Evolutionary conservation across 2,113 vertebrate species (phyloP).

Genomic region (Indri indri): DNA sequence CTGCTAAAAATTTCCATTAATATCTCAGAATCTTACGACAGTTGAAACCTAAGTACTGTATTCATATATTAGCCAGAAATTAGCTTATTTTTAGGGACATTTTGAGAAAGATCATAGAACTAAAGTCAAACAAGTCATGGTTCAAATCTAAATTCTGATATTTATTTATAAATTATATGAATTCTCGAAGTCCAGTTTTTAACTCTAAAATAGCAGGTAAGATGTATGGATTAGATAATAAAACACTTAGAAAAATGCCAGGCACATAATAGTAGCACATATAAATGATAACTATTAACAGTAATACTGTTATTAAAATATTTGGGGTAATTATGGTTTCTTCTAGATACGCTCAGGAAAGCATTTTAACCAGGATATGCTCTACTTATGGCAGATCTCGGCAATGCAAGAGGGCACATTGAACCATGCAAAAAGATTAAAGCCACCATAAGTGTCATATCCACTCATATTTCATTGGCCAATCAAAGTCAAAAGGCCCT

Average conservation of each 20-base stretch:
- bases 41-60: not conserved
- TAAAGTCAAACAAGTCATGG: not conserved
- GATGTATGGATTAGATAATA: not conserved
- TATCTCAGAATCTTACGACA: not conserved
- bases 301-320: not conserved
- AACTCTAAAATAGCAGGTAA: not conserved
- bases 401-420: rapidly evolving
- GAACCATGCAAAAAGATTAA: not conserved
- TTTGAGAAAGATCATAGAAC: not conserved
- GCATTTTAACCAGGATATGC: not conserved
- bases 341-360: not conserved
- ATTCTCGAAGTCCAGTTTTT: not conserved
- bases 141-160: not conserved
- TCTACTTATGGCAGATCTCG: not conserved
- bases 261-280: not conserved
- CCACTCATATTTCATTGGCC: not conserved
- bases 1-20: not conserved
- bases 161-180: not conserved
- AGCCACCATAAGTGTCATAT: not conserved
- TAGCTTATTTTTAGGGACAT: not conserved
- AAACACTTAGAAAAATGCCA: not conserved
- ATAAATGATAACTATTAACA: not conserved
- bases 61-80: not conserved
- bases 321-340: not conserved
- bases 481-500: not conserved